Evolutionary conservation across 30 jellyfish, hydroid and myxozoan species (phyloP), one percentile per base, ranked within the genome.

Genomic region (Morbakka virulenta): DNA sequence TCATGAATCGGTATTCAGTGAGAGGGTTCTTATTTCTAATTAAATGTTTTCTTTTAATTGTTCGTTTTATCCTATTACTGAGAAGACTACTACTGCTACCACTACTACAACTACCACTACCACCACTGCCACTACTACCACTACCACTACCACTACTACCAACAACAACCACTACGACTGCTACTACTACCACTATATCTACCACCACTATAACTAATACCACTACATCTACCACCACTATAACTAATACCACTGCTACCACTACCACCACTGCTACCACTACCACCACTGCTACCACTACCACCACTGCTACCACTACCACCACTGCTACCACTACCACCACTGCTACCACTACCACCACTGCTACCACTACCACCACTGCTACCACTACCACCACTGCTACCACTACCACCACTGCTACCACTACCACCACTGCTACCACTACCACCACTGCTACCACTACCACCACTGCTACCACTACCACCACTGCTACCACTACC

Each of bases 251-350:
- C n/a, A n/a, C n/a, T 47, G 62, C n/a, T 47, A 47, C n/a, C 62
- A 47, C n/a, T 47, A 47, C n/a, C n/a, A 47, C 62, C n/a, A 47
- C 62, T 12, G n/a, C 62, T n/a, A 47, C 62, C n/a, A 47, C n/a
- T 12, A 47, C 62, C 13, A 47, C 62, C n/a, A 47, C 62, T 47
- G n/a, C 62, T 47, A 12, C 62, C n/a, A 12, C 62, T 47, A 47
- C 62, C n/a, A 47, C 62, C n/a, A 47, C 62, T 47, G n/a, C 62
- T 47, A 47, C 62, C n/a, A 47, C 62, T 47, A 47, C 62, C n/a
- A 47, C 62, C n/a, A 47, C 62, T 47, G n/a, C 62, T 47, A 47
- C 62, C n/a, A 47, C 62, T 47, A 47, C 62, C n/a, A 47, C 62
- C n/a, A 47, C 62, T 47, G n/a, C 62, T 47, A 47, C 62, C n/a